Conservation (phyloP, 2,888 invertebrate species). For the Standfussiana lucernea region DNA sequence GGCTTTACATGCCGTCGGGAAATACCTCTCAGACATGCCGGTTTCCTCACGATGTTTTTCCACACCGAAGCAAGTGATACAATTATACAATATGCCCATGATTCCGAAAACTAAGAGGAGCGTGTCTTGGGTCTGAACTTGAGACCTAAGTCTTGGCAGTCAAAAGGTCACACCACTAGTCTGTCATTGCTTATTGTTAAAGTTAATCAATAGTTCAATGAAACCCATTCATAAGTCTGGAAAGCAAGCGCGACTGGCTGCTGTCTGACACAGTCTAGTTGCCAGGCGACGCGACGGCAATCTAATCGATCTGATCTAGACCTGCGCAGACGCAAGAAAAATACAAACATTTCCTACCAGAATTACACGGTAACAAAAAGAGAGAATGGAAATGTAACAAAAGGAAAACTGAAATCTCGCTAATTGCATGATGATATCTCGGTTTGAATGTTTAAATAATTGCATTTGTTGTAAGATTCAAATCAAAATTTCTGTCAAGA, state of each 20-base stretch:
- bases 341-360: constrained; percentile 58
- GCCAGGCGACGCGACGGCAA: constrained; percentile 42
- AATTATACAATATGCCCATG: too few relatives aligned
- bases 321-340: constrained; percentile 59
- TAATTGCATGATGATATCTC: constrained; percentile 66
- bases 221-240: constrained; percentile 31
- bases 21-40: too few relatives aligned
- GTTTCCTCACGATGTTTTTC: too few relatives aligned
- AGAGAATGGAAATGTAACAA: constrained; percentile 66
- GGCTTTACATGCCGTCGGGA: too few relatives aligned
- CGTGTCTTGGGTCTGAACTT: too few relatives aligned
- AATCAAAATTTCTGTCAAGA: too few relatives aligned
- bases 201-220: constrained; percentile 37
- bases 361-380: constrained; percentile 63
- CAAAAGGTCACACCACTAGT: too few relatives aligned
- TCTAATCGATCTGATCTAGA: constrained; percentile 68
- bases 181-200: too few relatives aligned
- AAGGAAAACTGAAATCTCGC: constrained; percentile 60
- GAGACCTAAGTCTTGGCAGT: too few relatives aligned
- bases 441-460: constrained; percentile 48
- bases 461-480: constrained; percentile 41
- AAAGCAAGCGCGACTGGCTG: constrained; percentile 42
- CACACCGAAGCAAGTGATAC: too few relatives aligned
- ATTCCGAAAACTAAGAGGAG: too few relatives aligned
- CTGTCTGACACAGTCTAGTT: constrained; percentile 62